A percentile compares a stretch with the other conserved stretches of the same genome.
Evolutionary conservation across 2,113 vertebrate genomes (phyloP).

Genomic region (Amphiprion ocellaris): DNA sequence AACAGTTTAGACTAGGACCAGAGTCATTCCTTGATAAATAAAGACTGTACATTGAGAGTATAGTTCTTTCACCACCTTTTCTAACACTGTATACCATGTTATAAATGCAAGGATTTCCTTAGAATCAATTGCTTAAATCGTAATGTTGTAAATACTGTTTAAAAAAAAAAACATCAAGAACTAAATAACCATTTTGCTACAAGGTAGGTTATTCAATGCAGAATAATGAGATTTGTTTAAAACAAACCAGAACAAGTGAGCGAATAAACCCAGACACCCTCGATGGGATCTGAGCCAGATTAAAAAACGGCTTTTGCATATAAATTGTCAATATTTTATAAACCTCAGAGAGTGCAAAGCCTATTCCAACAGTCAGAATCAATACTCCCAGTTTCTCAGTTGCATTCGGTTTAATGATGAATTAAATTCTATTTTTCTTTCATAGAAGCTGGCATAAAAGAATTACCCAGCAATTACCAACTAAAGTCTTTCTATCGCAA

Average conservation of each 20-base stretch:
- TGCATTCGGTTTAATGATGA: constrained; percentile 29
- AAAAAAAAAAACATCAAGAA: too few species aligned
- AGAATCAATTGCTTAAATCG: too few species aligned
- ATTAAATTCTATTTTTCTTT: constrained; percentile 25
- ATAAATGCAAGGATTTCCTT: too few species aligned
- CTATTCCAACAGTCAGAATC: constrained; percentile 11
- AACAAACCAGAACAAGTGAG: background rate
- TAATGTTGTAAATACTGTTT: too few species aligned
- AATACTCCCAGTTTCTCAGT: constrained; percentile 33
- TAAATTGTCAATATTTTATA: constrained; percentile 22
- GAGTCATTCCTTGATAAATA: too few species aligned
- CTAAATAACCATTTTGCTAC: too few species aligned
- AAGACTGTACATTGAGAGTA: too few species aligned
- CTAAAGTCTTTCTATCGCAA: constrained; percentile 22
- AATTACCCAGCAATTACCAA: constrained; percentile 40
- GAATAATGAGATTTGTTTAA: constrained; percentile 2
- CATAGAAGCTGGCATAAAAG: constrained; percentile 13
- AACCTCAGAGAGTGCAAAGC: constrained; percentile 16
- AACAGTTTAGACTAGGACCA: too few species aligned
- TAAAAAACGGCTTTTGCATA: background rate
- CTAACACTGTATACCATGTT: too few species aligned
- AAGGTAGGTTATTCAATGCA: too few species aligned
- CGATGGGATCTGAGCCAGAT: background rate
- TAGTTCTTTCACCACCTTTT: too few species aligned
- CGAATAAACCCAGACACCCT: background rate